These are phyloP conservation scores for Xylocampa areola DNA, from an alignment of 2,888 invertebrate genomes.

Conservation along the genomic window DNA sequence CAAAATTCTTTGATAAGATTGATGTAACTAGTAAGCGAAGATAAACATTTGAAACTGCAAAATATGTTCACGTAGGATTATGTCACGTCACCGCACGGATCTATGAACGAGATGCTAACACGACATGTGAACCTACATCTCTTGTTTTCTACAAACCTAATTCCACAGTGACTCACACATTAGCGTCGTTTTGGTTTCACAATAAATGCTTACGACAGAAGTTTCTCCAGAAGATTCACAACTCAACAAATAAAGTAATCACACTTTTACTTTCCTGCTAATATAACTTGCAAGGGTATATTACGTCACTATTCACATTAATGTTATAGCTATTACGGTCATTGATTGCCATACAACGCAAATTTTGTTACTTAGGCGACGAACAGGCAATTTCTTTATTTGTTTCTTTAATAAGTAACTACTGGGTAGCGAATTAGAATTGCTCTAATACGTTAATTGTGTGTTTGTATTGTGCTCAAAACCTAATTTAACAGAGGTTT, in stretches of 20 bases:
- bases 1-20: not conserved
- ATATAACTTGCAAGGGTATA: not conserved
- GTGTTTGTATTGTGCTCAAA: too few species aligned
- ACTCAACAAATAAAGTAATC: not conserved
- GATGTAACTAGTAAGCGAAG: not conserved
- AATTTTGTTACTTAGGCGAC: too few species aligned
- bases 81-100: slow-evolving; percentile 14
- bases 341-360: too few species aligned
- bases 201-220: slow-evolving; percentile 24
- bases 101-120: slow-evolving; percentile 15
- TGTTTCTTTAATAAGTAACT: too few species aligned
- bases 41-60: slow-evolving; percentile 30
- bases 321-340: too few species aligned
- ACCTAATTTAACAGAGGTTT: too few species aligned
- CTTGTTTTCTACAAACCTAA: slow-evolving; percentile 16
- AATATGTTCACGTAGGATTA: slow-evolving; percentile 28
- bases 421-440: too few species aligned
- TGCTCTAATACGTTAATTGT: too few species aligned
- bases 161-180: slow-evolving; percentile 42
- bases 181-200: slow-evolving; percentile 35
- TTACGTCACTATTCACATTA: not conserved
- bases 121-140: too few species aligned
- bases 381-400: too few species aligned
- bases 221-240: slow-evolving; percentile 27
- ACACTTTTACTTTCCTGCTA: slow-evolving; percentile 13